Base-by-base conservation (phyloP, 2,888 invertebrate genomes). In the Phalera bucephala region DNA sequence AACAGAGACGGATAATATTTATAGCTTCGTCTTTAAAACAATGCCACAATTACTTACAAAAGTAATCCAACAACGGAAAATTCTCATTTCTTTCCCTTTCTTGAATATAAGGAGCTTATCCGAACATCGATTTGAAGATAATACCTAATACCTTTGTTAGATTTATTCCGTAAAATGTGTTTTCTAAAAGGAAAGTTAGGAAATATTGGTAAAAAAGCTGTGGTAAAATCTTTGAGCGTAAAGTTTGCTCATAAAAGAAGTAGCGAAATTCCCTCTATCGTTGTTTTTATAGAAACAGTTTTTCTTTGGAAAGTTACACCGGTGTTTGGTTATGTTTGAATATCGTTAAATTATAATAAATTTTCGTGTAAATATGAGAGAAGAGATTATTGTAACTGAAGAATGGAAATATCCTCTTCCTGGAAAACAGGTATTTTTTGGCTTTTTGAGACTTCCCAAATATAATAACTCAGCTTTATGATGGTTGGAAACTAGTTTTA, bases 151-250 rank as follows among this genome's bases (percentile, higher is more conserved):
- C 31, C 36, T 40, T 17, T 31, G 17, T 29, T 40, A 31, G 38
- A 45, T 46, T 46, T 38, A 35, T 40, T 39, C 37, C 20, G 35
- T 32, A 39, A 40, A 52, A 55, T 23, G 45, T 40, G 33, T 41
- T 36, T 34, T 38, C n/a, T 38, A 44, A 52, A 46, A 45, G 41
- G 32, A 50, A 62, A 62, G 46, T 62, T 60, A 27, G 9, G 25
- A 31, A 41, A 31, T 36, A 44, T 52, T 29, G 42, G 14, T 1
- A 29, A 29, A 44, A 52, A 34, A 34, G 36, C 32, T 33, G 13
- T 8, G 15, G 33, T 13, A 33, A 42, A 50, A 46, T 45, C 33
- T 44, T 25, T 34, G 30, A 32, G 21, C 31, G 19, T 12, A 13
- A 47, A 52, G 45, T 40, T 57, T 40, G 28, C 36, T 26, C 38